phyloP scores from a whole-genome alignment of 2,113 vertebrate genomes.

The Oryzias curvinotus region DNA sequence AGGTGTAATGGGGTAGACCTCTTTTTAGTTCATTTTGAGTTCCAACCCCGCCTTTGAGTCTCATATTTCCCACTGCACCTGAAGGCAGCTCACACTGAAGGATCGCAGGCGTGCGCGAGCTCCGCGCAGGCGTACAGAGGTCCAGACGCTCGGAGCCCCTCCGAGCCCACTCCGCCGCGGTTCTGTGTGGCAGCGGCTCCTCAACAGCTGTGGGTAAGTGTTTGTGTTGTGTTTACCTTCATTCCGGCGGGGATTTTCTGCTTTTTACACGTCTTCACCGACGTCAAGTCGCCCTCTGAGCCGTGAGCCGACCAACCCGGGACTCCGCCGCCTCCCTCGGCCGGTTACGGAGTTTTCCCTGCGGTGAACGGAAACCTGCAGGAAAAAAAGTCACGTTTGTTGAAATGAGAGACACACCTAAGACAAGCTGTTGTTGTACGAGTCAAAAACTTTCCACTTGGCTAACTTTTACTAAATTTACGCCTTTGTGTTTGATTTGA shows the following conservation, averaged over 20 bases:
- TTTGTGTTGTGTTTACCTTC: not conserved
- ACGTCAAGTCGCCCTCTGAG: slow-evolving; percentile 34
- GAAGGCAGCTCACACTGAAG: slow-evolving; percentile 31
- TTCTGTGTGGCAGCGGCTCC: slow-evolving; percentile 9
- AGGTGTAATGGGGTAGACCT: too few relatives aligned
- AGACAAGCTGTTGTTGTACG: too few relatives aligned
- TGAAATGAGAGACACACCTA: too few relatives aligned
- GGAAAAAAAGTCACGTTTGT: too few relatives aligned
- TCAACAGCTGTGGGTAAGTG: slow-evolving; percentile 46
- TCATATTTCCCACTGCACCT: slow-evolving; percentile 6
- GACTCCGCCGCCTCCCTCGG: slow-evolving; percentile 33
- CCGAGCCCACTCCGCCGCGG: not conserved
- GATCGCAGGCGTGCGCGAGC: too few relatives aligned
- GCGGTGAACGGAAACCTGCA: not conserved
- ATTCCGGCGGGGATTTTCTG: not conserved
- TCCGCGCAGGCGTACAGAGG: too few relatives aligned
- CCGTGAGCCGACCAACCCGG: slow-evolving; percentile 32
- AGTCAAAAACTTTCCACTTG: too few relatives aligned
- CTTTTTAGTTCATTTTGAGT: too few relatives aligned
- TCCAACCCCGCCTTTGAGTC: too few relatives aligned
- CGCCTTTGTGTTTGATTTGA: too few relatives aligned
- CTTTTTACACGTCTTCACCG: slow-evolving; percentile 6
- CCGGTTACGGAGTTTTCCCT: slow-evolving; percentile 2
- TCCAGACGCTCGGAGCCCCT: too few relatives aligned
- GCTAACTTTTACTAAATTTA: too few relatives aligned